phyloP scores from a whole-genome alignment of 2,113 vertebrate genomes.

The Lepidothrix coronata region DNA sequence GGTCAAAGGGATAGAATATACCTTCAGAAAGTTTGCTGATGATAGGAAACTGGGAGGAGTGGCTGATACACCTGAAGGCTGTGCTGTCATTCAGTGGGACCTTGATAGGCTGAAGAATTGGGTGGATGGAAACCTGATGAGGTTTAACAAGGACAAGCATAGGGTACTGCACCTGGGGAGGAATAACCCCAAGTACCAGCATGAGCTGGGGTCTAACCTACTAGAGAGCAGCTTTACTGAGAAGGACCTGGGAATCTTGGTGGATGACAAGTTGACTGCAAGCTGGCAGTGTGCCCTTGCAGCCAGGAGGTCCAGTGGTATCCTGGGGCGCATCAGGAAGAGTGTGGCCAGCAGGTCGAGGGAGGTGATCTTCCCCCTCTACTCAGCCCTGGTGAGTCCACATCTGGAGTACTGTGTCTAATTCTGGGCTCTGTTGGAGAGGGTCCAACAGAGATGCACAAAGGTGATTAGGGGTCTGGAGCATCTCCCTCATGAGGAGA shows the following conservation, averaged over 20 bases:
- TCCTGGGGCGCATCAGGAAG: not conserved
- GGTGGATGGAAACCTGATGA: not conserved
- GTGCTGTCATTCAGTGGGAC: not conserved
- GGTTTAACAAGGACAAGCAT: not conserved
- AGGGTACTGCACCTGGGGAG: not conserved
- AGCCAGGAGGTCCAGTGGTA: not conserved
- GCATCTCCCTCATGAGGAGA: not conserved
- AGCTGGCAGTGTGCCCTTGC: too few relatives aligned
- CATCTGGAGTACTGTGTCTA: not conserved
- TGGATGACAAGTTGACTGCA: not conserved
- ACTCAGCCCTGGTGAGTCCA: not conserved
- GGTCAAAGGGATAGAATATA: not conserved
- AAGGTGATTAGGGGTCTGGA: not conserved
- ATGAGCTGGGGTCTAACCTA: not conserved
- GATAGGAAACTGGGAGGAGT: not conserved
- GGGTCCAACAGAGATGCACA: not conserved
- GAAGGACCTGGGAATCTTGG: not conserved
- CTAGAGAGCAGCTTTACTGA: not conserved
- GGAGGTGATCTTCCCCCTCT: not conserved
- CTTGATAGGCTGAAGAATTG: not conserved
- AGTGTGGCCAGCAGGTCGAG: not conserved
- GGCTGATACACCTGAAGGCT: not conserved
- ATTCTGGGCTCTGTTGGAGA: not conserved
- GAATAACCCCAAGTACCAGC: not conserved
- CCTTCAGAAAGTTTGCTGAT: not conserved